Evolutionary conservation across 2,113 vertebrate genomes (phyloP).

Genomic region (Ailuropoda melanoleuca): DNA sequence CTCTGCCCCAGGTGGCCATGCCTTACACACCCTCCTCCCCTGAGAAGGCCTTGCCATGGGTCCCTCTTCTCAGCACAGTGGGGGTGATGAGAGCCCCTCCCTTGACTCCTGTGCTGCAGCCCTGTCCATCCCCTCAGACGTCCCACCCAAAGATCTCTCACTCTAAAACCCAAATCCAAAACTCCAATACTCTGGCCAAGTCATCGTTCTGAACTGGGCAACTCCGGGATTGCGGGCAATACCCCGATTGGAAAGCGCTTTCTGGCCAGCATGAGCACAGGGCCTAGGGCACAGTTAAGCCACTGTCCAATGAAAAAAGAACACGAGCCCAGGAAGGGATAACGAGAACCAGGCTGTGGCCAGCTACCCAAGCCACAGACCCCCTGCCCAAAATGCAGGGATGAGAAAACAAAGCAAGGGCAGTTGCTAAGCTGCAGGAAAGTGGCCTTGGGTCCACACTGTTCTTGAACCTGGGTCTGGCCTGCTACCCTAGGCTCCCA

Average conservation of each 20-base stretch:
- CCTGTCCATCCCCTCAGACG: not conserved
- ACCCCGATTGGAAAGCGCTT: not conserved
- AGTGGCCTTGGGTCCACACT: too few relatives aligned
- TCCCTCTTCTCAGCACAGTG: not conserved
- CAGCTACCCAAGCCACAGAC: not conserved
- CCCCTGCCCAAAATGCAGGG: not conserved
- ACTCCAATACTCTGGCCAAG: too few relatives aligned
- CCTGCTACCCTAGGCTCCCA: not conserved
- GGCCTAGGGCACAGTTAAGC: too few relatives aligned
- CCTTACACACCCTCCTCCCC: too few relatives aligned
- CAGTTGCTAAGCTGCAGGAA: not conserved
- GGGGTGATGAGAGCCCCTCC: too few relatives aligned
- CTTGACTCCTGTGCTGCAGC: not conserved
- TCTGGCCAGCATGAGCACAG: not conserved
- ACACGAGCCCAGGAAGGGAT: not conserved
- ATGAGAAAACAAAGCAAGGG: not conserved
- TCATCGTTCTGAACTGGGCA: not conserved
- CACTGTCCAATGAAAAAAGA: not conserved
- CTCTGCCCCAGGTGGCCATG: accelerated
- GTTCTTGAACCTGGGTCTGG: not conserved
- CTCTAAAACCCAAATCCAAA: not conserved
- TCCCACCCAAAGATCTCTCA: too few relatives aligned
- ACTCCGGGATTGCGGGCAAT: not conserved
- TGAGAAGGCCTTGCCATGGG: too few relatives aligned
- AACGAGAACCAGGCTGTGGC: too few relatives aligned